Evolutionary conservation across 1,140 invertebrate genomes (phyloP).

Genomic region (Pseudomyrmex gracilis): DNA sequence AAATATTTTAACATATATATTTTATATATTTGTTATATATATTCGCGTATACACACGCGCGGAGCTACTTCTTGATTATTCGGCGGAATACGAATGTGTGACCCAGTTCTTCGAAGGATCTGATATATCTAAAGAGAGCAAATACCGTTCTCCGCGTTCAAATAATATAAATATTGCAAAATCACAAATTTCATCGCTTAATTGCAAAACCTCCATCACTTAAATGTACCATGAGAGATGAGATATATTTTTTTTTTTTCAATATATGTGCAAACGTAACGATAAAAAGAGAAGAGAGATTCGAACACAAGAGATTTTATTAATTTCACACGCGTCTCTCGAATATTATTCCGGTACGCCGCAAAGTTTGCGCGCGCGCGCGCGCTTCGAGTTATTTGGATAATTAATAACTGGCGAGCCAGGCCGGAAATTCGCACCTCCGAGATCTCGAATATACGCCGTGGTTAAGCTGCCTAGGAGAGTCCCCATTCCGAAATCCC

Average conservation of each 20-base stretch:
- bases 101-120: no score
- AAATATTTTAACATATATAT: no score
- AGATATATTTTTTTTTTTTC: background rate
- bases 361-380: no score
- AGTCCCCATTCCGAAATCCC: constrained; percentile 24
- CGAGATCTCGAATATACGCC: constrained; percentile 28
- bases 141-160: no score
- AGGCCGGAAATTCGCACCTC: constrained; percentile 47
- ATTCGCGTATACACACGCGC: no score
- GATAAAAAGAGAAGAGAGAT: background rate
- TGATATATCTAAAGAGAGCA: no score
- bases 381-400: constrained; percentile 5
- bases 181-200: no score
- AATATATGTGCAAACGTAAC: background rate
- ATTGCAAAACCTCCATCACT: no score
- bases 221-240: background rate
- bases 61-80: no score
- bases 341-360: background rate
- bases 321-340: background rate
- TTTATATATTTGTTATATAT: no score
- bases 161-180: no score
- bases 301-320: background rate
- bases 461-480: constrained; percentile 19
- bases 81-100: no score
- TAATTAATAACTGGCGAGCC: constrained; percentile 40